phyloP scores from a whole-genome alignment of 2,888 invertebrate species.

The Polydesmus complanatus region DNA sequence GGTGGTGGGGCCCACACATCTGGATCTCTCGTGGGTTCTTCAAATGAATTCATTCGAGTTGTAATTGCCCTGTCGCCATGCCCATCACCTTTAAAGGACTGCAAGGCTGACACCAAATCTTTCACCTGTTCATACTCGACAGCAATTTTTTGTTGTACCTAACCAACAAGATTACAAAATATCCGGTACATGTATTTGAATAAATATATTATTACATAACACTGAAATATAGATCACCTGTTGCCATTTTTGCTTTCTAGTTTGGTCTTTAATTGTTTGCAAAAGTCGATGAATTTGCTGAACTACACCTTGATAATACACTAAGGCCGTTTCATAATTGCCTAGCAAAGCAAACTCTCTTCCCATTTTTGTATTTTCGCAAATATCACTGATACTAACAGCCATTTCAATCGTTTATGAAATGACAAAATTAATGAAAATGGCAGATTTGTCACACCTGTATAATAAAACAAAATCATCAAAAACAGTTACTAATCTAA shows the following conservation, averaged over 20 bases:
- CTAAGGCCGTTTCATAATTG: conserved; percentile 84
- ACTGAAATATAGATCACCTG: conserved; percentile 44
- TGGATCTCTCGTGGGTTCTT: conserved; percentile 57
- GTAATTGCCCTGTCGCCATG: conserved; percentile 26
- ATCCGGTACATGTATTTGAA: not conserved
- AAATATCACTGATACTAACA: conserved; percentile 76
- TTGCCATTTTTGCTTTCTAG: conserved; percentile 76
- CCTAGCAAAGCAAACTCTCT: conserved; percentile 89
- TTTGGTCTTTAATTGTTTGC: conserved; percentile 60
- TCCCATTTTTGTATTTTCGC: conserved; percentile 86
- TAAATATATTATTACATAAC: not conserved
- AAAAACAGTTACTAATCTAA: too few relatives aligned
- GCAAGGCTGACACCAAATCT: conserved; percentile 57
- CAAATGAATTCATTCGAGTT: conserved; percentile 32
- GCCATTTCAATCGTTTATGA: too few relatives aligned
- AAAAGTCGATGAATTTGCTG: conserved; percentile 79
- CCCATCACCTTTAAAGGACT: conserved; percentile 57
- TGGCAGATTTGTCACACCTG: too few relatives aligned
- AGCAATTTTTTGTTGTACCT: conserved; percentile 78
- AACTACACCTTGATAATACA: conserved; percentile 84
- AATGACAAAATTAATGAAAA: too few relatives aligned
- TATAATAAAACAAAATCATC: too few relatives aligned
- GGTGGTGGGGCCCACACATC: conserved; percentile 56
- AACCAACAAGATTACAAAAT: conserved; percentile 18
- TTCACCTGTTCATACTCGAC: conserved; percentile 84